phyloP scores from a whole-genome alignment of 1,140 invertebrate species.

The Plectus sambesii region DNA sequence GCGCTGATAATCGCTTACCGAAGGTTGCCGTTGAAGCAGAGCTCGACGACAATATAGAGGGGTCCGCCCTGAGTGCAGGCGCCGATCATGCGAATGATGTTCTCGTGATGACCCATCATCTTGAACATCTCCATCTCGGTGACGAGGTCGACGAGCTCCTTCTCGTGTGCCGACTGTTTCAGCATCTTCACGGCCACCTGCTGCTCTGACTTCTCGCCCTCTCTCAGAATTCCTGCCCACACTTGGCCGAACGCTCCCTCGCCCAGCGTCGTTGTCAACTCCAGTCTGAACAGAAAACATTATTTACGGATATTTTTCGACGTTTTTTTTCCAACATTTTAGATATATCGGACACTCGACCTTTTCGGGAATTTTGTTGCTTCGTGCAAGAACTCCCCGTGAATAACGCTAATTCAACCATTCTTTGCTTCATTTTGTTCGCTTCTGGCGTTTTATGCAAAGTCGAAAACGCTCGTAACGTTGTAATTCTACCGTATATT shows the following conservation, averaged over 20 bases:
- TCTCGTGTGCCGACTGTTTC: slow-evolving; percentile 91
- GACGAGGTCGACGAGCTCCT: slow-evolving; percentile 88
- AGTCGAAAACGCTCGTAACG: too few relatives aligned
- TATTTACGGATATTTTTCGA: too few relatives aligned
- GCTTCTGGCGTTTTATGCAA: too few relatives aligned
- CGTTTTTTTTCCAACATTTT: too few relatives aligned
- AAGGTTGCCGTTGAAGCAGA: slow-evolving; percentile 83
- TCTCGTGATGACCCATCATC: slow-evolving; percentile 83
- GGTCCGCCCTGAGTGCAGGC: slow-evolving; percentile 84
- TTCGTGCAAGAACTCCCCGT: slow-evolving; percentile 15
- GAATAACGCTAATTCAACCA: neutral
- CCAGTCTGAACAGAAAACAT: slow-evolving; percentile 22
- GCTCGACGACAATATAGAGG: slow-evolving; percentile 87
- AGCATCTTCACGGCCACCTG: slow-evolving; percentile 98
- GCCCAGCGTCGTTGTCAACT: slow-evolving; percentile 31
- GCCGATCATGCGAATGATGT: slow-evolving; percentile 90
- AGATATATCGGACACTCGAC: too few relatives aligned
- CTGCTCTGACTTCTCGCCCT: too few relatives aligned
- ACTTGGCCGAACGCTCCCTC: slow-evolving; percentile 45
- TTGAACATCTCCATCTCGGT: slow-evolving; percentile 99
- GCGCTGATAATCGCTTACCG: slow-evolving; percentile 33
- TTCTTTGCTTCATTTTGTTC: neutral
- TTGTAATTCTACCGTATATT: too few relatives aligned
- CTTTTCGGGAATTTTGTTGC: too few relatives aligned
- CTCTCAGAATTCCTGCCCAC: slow-evolving; percentile 32